Evolutionary conservation across 1,140 invertebrate genomes (phyloP), one percentile per base, ranked within the genome.

Genomic region (Notospermus geniculatus): DNA sequence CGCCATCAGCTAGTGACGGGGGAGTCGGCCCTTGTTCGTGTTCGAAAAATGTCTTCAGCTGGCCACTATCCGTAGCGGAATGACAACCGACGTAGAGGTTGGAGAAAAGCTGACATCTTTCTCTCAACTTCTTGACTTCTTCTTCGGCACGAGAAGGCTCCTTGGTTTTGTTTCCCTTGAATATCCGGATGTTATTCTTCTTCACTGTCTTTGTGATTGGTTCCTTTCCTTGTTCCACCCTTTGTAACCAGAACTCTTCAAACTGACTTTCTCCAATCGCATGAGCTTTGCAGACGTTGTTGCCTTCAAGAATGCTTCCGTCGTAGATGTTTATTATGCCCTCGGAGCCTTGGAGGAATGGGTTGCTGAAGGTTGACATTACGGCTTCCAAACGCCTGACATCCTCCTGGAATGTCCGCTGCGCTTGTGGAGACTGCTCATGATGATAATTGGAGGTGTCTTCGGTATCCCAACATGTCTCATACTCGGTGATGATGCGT

Each of bases 81-180:
- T n/a, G 59, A 64, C 61, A 66, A 19, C 53, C 53, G 2, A 64
- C 52, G 36, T 59, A 64, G 1, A 65, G 50, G 30, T 46, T 62
- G 1, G 60, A 53, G 46, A 65, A 65, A 15, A 65, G 45, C 7
- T 30, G 32, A 17, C 63, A 62, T 25, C 64, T 60, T n/a, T 59
- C 11, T 53, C 59, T 65, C 23, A 67, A 27, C 13, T 11, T 25
- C 46, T 30, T 27, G 7, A 59, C 13, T 36, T 53, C 19, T 23
- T 17, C 50, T 32, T 59, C 57, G 2, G 54, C 19, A 28, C 29
- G 19, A 22, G 22, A 13, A 11, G 22, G 30, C 28, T 54, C 41
- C 53, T 56, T 28, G 17, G 52, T 50, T 28, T 5, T 0, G 29
- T n/a, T n/a, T n/a, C n/a, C n/a, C 32, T 29, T 64, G 23, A 62